phyloP scores from a whole-genome alignment of 2,113 vertebrate species.

The Hirundichthys speculiger region DNA sequence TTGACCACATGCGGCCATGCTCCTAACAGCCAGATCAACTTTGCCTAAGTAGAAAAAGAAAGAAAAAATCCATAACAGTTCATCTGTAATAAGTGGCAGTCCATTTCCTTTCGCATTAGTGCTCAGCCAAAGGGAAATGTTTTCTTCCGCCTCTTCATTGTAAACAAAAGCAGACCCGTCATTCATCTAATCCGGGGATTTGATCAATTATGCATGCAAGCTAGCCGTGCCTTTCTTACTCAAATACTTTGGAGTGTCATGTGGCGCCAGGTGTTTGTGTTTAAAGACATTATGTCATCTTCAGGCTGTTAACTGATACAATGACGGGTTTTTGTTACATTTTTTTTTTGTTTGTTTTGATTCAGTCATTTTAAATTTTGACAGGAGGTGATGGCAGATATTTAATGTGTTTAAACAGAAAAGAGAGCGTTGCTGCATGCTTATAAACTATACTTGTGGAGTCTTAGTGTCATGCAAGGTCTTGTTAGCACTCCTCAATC shows the following conservation, averaged over 20 bases:
- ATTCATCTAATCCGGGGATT: constrained; percentile 60
- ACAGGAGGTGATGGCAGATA: neutral
- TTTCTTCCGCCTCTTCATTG: constrained; percentile 56
- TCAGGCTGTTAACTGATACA: neutral
- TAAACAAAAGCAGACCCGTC: constrained; percentile 50
- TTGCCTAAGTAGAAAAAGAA: constrained; percentile 27
- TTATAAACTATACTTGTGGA: neutral
- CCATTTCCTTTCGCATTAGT: constrained; percentile 74
- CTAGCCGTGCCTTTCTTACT: constrained; percentile 54
- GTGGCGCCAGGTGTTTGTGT: constrained; percentile 37
- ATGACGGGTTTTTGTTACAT: neutral
- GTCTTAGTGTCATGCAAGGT: neutral
- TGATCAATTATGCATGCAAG: constrained; percentile 72
- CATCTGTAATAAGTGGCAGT: constrained; percentile 68
- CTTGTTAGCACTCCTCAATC: neutral
- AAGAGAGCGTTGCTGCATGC: neutral
- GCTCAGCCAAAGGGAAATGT: constrained; percentile 49
- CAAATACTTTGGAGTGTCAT: constrained; percentile 40
- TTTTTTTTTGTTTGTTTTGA: neutral
- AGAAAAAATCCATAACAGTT: constrained; percentile 56
- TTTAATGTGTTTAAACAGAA: neutral
- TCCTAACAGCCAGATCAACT: constrained; percentile 28
- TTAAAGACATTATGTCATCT: constrained; percentile 9
- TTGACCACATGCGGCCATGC: constrained; percentile 36
- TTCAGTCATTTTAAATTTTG: neutral